Conservation (phyloP, 2,888 invertebrate genomes). For the Melipona bicolor region DNA sequence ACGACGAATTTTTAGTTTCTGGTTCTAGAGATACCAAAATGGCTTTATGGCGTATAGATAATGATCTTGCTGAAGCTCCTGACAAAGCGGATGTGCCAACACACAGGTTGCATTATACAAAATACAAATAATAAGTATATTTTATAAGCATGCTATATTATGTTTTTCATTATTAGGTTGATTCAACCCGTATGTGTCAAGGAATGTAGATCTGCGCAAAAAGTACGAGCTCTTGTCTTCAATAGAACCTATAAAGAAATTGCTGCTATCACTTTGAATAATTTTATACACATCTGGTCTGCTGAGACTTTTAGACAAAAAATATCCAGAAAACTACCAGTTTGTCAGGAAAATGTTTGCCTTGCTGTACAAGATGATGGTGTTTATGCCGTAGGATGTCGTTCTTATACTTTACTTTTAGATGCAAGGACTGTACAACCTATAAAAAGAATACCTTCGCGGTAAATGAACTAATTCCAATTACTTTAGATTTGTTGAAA, state of each 20-base stretch:
- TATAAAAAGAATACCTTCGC: slow-evolving; percentile 83
- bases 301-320: slow-evolving; percentile 95
- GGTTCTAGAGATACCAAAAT: slow-evolving; percentile 96
- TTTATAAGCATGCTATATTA: slow-evolving; percentile 5
- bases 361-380: slow-evolving; percentile 94
- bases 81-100: slow-evolving; percentile 85
- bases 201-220: slow-evolving; percentile 92
- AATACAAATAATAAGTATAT: not conserved
- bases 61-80: slow-evolving; percentile 83
- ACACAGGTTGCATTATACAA: slow-evolving; percentile 78
- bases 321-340: slow-evolving; percentile 93
- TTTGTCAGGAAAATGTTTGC: slow-evolving; percentile 97
- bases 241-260: slow-evolving; percentile 94
- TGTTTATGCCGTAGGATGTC: slow-evolving; percentile 96
- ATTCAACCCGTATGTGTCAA: slow-evolving; percentile 88
- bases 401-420: slow-evolving; percentile 95
- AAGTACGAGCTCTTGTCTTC: slow-evolving; percentile 94
- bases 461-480: slow-evolving; percentile 67
- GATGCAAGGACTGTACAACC: slow-evolving; percentile 94
- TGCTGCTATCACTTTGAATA: slow-evolving; percentile 95
- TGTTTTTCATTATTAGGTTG: slow-evolving; percentile 71
- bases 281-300: slow-evolving; percentile 97
- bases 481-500: not conserved
- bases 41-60: slow-evolving; percentile 94
- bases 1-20: slow-evolving; percentile 97